Evolutionary conservation across 2,888 invertebrate genomes (phyloP), one percentile per base, ranked within the genome.

Genomic region (Alcis repandata): DNA sequence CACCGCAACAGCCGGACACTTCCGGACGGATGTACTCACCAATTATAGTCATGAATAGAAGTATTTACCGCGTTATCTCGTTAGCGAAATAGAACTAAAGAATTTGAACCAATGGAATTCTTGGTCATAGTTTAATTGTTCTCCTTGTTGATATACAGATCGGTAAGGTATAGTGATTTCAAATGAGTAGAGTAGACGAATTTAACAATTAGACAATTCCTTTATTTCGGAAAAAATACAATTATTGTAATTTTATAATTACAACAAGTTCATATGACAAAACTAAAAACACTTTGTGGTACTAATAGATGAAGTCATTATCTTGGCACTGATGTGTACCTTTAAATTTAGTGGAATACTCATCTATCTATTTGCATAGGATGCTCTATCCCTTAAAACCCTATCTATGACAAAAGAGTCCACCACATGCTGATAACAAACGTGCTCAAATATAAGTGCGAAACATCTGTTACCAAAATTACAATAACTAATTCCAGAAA

Each of bases 21-120:
- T 91, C 91, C 91, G 89, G 82, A 81, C 89, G 91, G 91, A 91
- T 86, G 85, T 88, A 76, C 73, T 46, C 58, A 11, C 20, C 56
- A 52, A 53, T 53, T 59, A 65, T 58, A 71, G 70, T 67, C 48
- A 70, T 59, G 57, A 70, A 68, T 57, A 60, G 43, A 2, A 11
- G 48, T 49, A 22, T 33, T 45, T 57, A 40, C 11, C 33, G n/a
- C 19, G 45, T 32, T 19, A 56, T 33, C 32, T 56, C 8, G 36
- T 38, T 19, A 20, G 19, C 19, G 9, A n/a, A 36, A n/a, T 13
- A 51, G n/a, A 38, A 9, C 36, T 19, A 15, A 33, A 11, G 11
- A 7, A 10, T 13, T 46, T 22, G 46, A n/a, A n/a, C 2, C n/a
- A 46, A 13, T 41, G 3, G 38, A 27, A 27, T 4, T 4, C 27